Conservation (phyloP, 2,888 invertebrate species). For the Dromius quadrimaculatus region DNA sequence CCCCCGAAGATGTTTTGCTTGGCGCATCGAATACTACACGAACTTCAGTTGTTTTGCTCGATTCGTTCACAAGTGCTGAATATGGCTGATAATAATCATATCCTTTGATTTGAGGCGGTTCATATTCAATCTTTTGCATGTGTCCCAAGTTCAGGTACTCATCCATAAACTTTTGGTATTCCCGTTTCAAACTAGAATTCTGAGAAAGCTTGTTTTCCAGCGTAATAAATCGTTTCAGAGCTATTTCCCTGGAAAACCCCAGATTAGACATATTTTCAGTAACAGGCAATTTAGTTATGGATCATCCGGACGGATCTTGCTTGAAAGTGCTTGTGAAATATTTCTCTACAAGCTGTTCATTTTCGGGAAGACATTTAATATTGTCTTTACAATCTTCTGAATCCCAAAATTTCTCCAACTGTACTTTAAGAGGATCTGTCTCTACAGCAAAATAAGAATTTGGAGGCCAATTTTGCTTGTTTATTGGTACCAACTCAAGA, state of each 20-base stretch:
- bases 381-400: no score
- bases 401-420: no score
- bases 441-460: no score
- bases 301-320: no score
- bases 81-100: neutral
- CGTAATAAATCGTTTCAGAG: neutral
- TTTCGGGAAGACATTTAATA: no score
- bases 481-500: no score
- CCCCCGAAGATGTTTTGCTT: neutral
- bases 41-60: neutral
- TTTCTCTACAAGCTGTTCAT: no score
- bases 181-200: neutral
- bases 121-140: conserved; percentile 1
- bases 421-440: no score
- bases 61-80: neutral
- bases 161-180: neutral
- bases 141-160: neutral
- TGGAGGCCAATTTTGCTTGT: no score
- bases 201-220: neutral
- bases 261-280: conserved; percentile 1
- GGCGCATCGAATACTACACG: conserved; percentile 11
- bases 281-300: neutral
- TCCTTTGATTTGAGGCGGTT: no score
- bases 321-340: no score
- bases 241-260: neutral